Evolutionary conservation across 2,888 invertebrate genomes (phyloP).

Genomic region (Acleris sparsana): DNA sequence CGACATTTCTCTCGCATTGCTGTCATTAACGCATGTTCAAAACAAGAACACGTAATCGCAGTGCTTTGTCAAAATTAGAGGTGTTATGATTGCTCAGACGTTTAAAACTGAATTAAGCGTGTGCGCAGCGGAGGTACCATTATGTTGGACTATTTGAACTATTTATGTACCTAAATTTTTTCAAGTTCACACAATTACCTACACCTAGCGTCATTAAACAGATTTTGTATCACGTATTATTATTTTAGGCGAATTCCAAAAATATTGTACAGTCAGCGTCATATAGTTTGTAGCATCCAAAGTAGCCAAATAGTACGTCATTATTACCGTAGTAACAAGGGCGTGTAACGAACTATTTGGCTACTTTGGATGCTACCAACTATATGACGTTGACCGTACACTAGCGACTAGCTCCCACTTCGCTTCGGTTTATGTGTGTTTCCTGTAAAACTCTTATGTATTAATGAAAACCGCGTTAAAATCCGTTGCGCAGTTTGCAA

Average conservation of each 20-base stretch:
- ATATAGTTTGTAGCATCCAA: too few species aligned
- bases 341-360: too few species aligned
- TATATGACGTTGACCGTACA: too few species aligned
- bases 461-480: too few species aligned
- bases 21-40: constrained; percentile 40
- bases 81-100: constrained; percentile 28
- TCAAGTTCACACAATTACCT: constrained; percentile 3
- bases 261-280: too few species aligned
- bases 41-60: constrained; percentile 41
- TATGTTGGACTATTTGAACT: constrained; percentile 11
- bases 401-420: too few species aligned
- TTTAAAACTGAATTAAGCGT: constrained; percentile 32
- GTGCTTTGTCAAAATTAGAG: constrained; percentile 27
- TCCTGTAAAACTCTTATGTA: too few species aligned
- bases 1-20: constrained; percentile 42
- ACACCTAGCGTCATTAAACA: constrained; percentile 4
- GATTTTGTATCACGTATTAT: not conserved
- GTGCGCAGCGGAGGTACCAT: not conserved
- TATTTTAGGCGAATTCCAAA: not conserved
- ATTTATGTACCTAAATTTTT: constrained; percentile 9
- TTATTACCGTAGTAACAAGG: too few species aligned
- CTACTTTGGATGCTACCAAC: too few species aligned
- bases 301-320: too few species aligned
- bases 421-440: too few species aligned
- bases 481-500: too few species aligned